Percentiles rank a stretch among this genome's conserved stretches.
These are phyloP conservation scores for Chironomus tentans DNA, from an alignment of 2,888 invertebrate genomes.

Conservation along the genomic window DNA sequence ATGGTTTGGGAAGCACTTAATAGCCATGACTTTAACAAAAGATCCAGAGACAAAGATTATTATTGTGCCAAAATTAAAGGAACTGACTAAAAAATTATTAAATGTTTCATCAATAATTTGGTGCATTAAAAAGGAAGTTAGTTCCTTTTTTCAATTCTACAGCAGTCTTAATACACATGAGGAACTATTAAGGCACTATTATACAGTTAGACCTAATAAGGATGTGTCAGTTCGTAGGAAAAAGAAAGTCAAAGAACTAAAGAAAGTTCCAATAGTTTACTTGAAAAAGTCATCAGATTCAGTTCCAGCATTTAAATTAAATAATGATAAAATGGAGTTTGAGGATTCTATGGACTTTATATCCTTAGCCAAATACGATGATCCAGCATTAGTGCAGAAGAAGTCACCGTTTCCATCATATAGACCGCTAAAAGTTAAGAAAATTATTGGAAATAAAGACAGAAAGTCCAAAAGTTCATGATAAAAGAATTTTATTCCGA, in stretches of 20 bases:
- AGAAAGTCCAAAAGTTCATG: background rate
- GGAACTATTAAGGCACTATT: background rate
- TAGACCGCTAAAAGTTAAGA: slow-evolving; percentile 11
- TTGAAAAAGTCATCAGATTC: background rate
- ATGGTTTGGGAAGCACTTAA: slow-evolving; percentile 6
- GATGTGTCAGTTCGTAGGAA: background rate
- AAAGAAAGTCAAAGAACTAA: background rate
- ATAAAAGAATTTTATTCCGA: background rate
- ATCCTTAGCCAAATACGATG: background rate
- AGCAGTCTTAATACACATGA: background rate
- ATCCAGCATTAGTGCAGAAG: background rate
- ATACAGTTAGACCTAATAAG: background rate
- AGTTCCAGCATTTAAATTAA: background rate
- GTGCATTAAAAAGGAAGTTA: background rate
- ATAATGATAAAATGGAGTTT: background rate
- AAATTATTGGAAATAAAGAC: background rate
- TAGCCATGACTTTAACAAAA: background rate
- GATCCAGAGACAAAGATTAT: background rate
- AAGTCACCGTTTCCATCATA: background rate
- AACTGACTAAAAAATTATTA: background rate
- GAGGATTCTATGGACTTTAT: background rate
- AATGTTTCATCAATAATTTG: background rate
- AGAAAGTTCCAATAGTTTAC: background rate
- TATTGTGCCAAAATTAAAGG: slow-evolving; percentile 3
- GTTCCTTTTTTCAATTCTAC: background rate